phyloP scores from a whole-genome alignment of 1,140 invertebrate genomes.

The Drosophila hydei region DNA sequence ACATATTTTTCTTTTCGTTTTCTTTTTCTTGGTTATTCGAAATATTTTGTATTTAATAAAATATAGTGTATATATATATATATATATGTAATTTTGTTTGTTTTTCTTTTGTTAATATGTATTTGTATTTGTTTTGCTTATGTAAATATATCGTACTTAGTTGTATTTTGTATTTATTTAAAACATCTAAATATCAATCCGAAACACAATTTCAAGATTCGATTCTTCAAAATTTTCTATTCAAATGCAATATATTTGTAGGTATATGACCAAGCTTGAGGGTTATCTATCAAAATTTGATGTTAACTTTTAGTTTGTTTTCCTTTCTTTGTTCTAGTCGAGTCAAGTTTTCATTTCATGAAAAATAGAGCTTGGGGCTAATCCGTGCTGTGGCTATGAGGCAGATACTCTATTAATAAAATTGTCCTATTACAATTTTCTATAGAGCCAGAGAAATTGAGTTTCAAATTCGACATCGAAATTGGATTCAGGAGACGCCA shows the following conservation, averaged over 20 bases:
- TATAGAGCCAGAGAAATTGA: too few relatives aligned
- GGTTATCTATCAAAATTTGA: too few relatives aligned
- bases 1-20: conserved; percentile 76
- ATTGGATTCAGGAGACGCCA: too few relatives aligned
- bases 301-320: too few relatives aligned
- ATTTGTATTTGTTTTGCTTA: conserved; percentile 39
- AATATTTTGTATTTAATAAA: conserved; percentile 79
- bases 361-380: too few relatives aligned
- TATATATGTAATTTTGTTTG: conserved; percentile 50
- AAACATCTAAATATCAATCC: conserved; percentile 72
- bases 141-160: conserved; percentile 47
- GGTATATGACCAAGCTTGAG: not conserved
- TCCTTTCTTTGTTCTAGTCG: too few relatives aligned
- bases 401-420: too few relatives aligned
- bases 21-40: conserved; percentile 62
- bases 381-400: too few relatives aligned
- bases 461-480: too few relatives aligned
- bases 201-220: conserved; percentile 59
- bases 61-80: conserved; percentile 65
- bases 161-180: conserved; percentile 21
- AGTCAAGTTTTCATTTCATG: too few relatives aligned
- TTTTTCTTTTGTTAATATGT: conserved; percentile 42
- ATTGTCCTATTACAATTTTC: too few relatives aligned
- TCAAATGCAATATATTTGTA: conserved; percentile 11
- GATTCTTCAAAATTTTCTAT: conserved; percentile 7